A percentile compares a stretch with the other conserved stretches of the same genome.
phyloP scores from a whole-genome alignment of 2,888 invertebrate genomes.

The Caenorhabditis sp. region DNA sequence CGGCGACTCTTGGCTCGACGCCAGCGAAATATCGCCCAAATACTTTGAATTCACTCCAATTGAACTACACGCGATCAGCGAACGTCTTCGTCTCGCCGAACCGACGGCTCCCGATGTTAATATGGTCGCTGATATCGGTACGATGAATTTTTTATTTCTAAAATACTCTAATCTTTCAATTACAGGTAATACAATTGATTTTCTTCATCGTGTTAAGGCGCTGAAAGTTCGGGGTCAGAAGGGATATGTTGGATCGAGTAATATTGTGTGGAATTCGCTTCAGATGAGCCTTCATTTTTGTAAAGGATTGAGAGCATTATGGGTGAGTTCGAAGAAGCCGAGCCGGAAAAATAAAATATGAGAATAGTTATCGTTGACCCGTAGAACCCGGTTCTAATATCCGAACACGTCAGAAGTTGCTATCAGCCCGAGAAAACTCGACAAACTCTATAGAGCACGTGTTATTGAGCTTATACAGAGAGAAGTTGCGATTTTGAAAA shows the following conservation, averaged over 20 bases:
- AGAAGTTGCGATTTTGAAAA: too few relatives aligned
- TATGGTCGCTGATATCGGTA: constrained; percentile 84
- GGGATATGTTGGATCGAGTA: constrained; percentile 81
- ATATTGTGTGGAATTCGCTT: constrained; percentile 83
- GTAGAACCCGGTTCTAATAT: too few relatives aligned
- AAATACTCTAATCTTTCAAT: too few relatives aligned
- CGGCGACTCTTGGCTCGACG: constrained; percentile 57
- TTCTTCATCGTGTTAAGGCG: constrained; percentile 78
- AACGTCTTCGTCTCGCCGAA: constrained; percentile 85
- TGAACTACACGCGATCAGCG: constrained; percentile 88
- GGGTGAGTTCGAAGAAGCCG: constrained; percentile 71
- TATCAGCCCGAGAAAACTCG: too few relatives aligned
- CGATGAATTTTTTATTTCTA: too few relatives aligned
- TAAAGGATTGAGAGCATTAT: constrained; percentile 79
- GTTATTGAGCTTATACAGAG: too few relatives aligned
- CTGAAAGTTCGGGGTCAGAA: constrained; percentile 75
- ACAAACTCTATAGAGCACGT: too few relatives aligned
- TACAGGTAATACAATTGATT: constrained; percentile 82
- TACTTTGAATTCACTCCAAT: constrained; percentile 80
- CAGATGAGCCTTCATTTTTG: constrained; percentile 85
- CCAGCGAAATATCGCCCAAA: constrained; percentile 48
- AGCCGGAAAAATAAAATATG: too few relatives aligned
- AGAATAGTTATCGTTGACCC: too few relatives aligned
- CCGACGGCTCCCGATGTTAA: constrained; percentile 76
- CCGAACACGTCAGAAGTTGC: too few relatives aligned